Evolutionary conservation across 2,797 vertebrate species (phyloP).

Genomic region (Cyprinodon diabolis): DNA sequence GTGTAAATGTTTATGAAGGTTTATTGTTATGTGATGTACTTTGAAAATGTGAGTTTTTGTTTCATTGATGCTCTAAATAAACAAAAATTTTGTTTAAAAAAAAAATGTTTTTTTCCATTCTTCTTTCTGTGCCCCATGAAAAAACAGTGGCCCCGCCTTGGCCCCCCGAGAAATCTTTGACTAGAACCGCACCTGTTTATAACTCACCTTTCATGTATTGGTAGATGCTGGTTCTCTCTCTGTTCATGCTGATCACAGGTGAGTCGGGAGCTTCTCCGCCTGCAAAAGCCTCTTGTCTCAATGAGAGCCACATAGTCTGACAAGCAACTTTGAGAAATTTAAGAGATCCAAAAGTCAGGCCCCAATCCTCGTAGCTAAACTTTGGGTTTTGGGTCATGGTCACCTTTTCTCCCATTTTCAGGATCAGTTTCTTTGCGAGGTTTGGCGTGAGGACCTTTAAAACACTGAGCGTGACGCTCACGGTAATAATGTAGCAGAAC

Average conservation of each 20-base stretch:
- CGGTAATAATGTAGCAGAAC: slow-evolving; percentile 17
- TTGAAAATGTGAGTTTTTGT: too few relatives aligned
- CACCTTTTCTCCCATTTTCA: slow-evolving; percentile 74
- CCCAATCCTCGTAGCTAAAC: slow-evolving; percentile 90
- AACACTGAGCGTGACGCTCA: slow-evolving; percentile 27
- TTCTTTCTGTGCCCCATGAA: too few relatives aligned
- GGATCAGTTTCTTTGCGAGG: slow-evolving; percentile 72
- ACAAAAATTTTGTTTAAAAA: too few relatives aligned
- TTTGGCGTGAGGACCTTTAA: slow-evolving; percentile 78
- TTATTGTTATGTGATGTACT: too few relatives aligned
- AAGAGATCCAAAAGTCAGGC: slow-evolving; percentile 77
- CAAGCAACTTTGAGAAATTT: slow-evolving; percentile 76
- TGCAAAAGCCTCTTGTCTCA: slow-evolving; percentile 83
- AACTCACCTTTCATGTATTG: slow-evolving; percentile 82
- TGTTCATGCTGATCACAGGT: slow-evolving; percentile 72
- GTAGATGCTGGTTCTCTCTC: slow-evolving; percentile 72
- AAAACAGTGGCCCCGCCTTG: too few relatives aligned
- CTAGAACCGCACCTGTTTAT: too few relatives aligned
- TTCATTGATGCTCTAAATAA: too few relatives aligned
- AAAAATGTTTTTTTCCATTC: too few relatives aligned
- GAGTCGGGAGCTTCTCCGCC: slow-evolving; percentile 85
- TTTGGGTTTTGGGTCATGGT: slow-evolving; percentile 83
- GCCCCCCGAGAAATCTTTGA: too few relatives aligned
- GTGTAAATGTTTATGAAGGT: too few relatives aligned
- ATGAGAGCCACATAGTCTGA: slow-evolving; percentile 78